These are phyloP conservation scores for Cheiracanthium punctorium DNA, from an alignment of 2,888 invertebrate species.

Conservation along the genomic window DNA sequence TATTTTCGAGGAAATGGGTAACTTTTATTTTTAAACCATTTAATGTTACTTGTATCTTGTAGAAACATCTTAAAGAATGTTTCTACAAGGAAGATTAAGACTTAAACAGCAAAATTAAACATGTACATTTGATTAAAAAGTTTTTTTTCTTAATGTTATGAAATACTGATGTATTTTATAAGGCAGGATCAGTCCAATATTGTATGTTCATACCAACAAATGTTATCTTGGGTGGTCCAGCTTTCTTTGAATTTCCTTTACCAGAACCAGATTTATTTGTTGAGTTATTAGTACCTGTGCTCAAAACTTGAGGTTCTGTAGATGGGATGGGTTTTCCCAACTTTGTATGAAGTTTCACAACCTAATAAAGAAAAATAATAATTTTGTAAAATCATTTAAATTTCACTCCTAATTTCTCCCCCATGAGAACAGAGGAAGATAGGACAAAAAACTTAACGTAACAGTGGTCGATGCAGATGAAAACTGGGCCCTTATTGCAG, in stretches of 20 bases:
- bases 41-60: too few relatives aligned
- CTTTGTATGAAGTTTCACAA: constrained; percentile 94
- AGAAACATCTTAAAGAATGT: too few relatives aligned
- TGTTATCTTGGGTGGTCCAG: constrained; percentile 87
- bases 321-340: constrained; percentile 98
- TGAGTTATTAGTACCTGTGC: constrained; percentile 71
- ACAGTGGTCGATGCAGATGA: too few relatives aligned
- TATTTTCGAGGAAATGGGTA: too few relatives aligned
- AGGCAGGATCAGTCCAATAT: constrained; percentile 9
- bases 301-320: constrained; percentile 91
- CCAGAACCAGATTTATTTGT: constrained; percentile 68
- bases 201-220: constrained; percentile 81
- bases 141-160: background rate
- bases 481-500: too few relatives aligned
- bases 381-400: background rate
- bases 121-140: too few relatives aligned
- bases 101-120: too few relatives aligned
- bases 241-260: constrained; percentile 77
- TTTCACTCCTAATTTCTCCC: background rate
- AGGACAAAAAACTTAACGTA: too few relatives aligned
- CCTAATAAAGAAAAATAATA: constrained; percentile 75
- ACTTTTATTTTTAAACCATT: too few relatives aligned
- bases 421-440: background rate
- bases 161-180: background rate
- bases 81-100: too few relatives aligned